Conservation (phyloP, 2,113 vertebrate genomes). For the Podarcis muralis region DNA sequence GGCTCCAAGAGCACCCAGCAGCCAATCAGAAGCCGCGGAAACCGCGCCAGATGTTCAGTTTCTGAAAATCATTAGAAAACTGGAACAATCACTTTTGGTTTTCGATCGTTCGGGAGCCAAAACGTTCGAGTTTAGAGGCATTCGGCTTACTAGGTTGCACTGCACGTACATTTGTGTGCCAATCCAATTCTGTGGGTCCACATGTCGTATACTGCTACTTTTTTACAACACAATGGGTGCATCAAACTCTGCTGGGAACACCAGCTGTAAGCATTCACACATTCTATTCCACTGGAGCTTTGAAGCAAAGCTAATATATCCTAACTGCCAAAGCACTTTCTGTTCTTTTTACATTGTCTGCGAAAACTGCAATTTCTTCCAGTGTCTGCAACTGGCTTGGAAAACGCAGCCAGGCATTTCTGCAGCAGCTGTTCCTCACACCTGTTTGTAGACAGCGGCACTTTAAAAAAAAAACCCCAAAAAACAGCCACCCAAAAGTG, state of each 20-base stretch:
- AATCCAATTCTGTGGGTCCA: too few relatives aligned
- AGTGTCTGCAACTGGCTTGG: neutral
- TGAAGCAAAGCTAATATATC: neutral
- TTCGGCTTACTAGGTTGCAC: too few relatives aligned
- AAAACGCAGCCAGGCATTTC: fast-evolving
- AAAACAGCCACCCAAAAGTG: neutral
- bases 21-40: too few relatives aligned
- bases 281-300: neutral
- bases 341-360: neutral
- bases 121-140: too few relatives aligned
- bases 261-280: neutral
- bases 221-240: neutral
- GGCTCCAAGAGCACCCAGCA: too few relatives aligned
- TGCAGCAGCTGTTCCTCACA: neutral
- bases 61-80: too few relatives aligned
- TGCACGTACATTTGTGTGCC: too few relatives aligned
- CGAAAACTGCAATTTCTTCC: neutral
- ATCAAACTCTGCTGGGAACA: too few relatives aligned
- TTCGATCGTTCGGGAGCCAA: too few relatives aligned
- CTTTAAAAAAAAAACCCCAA: neutral
- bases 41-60: too few relatives aligned
- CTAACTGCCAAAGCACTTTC: fast-evolving
- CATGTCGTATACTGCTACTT: neutral
- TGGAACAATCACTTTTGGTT: too few relatives aligned
- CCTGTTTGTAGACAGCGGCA: neutral